phyloP scores from a whole-genome alignment of 92 coral and sea anemone genomes.

The Pocillopora grandis region DNA sequence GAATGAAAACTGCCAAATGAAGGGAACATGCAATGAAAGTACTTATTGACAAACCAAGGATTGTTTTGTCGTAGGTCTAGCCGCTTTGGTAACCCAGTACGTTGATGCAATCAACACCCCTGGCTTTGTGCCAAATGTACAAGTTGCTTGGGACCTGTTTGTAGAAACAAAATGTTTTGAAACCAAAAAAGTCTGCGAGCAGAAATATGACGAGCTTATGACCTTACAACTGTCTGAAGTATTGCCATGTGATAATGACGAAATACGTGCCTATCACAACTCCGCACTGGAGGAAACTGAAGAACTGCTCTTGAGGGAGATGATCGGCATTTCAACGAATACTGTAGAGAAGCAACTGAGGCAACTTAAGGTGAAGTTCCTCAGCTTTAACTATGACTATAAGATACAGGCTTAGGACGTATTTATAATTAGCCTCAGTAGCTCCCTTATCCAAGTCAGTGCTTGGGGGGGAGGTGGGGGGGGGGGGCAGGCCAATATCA shows the following conservation, averaged over 20 bases:
- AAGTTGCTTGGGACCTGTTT: constrained; percentile 66
- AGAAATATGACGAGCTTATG: constrained; percentile 23
- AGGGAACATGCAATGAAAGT: no score
- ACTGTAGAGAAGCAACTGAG: constrained; percentile 37
- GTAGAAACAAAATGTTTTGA: constrained; percentile 40
- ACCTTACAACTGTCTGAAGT: constrained; percentile 10
- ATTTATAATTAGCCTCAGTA: no score
- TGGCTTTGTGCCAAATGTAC: constrained; percentile 59
- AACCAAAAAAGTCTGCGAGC: constrained; percentile 17
- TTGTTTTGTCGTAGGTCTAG: constrained; percentile 27
- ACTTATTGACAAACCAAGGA: background rate
- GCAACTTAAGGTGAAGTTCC: constrained; percentile 19
- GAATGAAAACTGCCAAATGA: no score
- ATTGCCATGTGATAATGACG: constrained; percentile 41
- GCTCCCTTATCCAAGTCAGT: no score
- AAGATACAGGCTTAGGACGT: no score
- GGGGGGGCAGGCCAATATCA: no score
- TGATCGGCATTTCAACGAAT: constrained; percentile 20
- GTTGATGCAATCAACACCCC: constrained; percentile 65
- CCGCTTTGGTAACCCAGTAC: constrained; percentile 55
- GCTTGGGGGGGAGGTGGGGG: no score
- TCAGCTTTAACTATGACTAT: background rate
- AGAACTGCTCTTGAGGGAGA: constrained; percentile 7
- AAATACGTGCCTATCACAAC: constrained; percentile 39
- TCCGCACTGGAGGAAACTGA: constrained; percentile 28